phyloP scores from a whole-genome alignment of 1,140 invertebrate genomes.

The Apolygus lucorum region DNA sequence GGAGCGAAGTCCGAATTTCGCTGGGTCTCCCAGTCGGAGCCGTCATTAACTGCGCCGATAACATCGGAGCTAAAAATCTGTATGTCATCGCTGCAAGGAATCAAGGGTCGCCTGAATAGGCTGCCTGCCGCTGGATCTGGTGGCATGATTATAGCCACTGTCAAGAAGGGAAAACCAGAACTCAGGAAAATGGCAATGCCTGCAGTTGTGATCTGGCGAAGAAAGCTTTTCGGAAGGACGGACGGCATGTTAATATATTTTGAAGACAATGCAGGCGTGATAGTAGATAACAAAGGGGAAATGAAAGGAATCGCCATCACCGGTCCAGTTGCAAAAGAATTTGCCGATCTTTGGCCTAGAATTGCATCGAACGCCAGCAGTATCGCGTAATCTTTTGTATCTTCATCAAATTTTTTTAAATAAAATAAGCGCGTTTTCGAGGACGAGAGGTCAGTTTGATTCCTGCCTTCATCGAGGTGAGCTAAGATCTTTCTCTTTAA shows the following conservation, averaged over 20 bases:
- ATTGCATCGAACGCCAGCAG: slow-evolving; percentile 97
- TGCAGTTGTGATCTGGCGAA: no score
- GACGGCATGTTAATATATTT: no score
- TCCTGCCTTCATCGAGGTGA: neutral
- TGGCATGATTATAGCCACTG: slow-evolving; percentile 98
- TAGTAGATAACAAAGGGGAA: slow-evolving; percentile 10
- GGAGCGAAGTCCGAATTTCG: slow-evolving; percentile 99
- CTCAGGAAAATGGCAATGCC: slow-evolving; percentile 97
- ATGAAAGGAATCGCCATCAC: slow-evolving; percentile 81
- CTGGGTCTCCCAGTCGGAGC: slow-evolving; percentile 98
- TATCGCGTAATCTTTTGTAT: slow-evolving; percentile 63
- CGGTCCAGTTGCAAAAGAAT: slow-evolving; percentile 98
- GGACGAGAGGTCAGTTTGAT: neutral
- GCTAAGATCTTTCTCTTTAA: no score
- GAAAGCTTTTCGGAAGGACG: no score
- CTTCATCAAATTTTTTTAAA: neutral
- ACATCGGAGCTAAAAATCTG: slow-evolving; percentile 97
- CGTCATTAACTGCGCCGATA: slow-evolving; percentile 98
- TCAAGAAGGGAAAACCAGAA: slow-evolving; percentile 99
- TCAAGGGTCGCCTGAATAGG: slow-evolving; percentile 93
- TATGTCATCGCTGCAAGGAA: slow-evolving; percentile 99
- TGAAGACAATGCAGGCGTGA: slow-evolving; percentile 13
- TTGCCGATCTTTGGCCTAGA: slow-evolving; percentile 98
- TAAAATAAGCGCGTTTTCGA: no score
- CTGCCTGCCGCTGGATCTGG: slow-evolving; percentile 93